Conservation (phyloP, 2,888 invertebrate genomes). For the Urechis unicinctus region DNA sequence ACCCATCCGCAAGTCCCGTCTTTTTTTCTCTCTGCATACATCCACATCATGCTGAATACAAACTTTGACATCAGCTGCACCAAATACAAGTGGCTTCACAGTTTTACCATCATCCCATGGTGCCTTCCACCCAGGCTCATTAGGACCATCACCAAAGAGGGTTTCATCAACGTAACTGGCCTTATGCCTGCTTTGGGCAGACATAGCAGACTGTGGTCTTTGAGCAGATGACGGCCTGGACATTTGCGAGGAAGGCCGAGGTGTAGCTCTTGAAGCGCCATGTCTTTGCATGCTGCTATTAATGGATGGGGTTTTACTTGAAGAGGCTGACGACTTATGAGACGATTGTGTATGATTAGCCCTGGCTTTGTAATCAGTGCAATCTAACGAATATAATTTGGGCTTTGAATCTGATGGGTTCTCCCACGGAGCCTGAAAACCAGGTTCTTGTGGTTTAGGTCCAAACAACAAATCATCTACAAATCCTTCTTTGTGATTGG, state of each 20-base stretch:
- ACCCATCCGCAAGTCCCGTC: not conserved
- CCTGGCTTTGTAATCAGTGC: not conserved
- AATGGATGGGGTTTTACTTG: no score
- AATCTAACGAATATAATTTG: not conserved
- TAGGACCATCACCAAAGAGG: slow-evolving; percentile 1
- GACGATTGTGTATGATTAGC: no score
- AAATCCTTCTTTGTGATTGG: slow-evolving; percentile 33
- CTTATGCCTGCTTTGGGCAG: not conserved
- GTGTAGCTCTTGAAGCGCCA: no score
- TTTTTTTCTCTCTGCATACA: not conserved
- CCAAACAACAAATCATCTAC: slow-evolving; percentile 40
- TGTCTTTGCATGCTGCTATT: no score
- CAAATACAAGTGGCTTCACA: not conserved
- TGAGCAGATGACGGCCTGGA: not conserved
- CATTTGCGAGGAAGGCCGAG: not conserved
- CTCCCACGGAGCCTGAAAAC: slow-evolving; percentile 40
- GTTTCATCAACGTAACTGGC: slow-evolving; percentile 3
- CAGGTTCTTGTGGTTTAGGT: slow-evolving; percentile 26
- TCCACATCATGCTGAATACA: not conserved
- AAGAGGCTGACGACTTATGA: no score
- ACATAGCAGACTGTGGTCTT: not conserved
- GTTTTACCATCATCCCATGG: slow-evolving; percentile 2
- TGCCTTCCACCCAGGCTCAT: slow-evolving; percentile 2
- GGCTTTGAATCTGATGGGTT: slow-evolving; percentile 23
- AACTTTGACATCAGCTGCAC: not conserved